Evolutionary conservation across 2,888 invertebrate species (phyloP).

Genomic region (Strigamia maritima): DNA sequence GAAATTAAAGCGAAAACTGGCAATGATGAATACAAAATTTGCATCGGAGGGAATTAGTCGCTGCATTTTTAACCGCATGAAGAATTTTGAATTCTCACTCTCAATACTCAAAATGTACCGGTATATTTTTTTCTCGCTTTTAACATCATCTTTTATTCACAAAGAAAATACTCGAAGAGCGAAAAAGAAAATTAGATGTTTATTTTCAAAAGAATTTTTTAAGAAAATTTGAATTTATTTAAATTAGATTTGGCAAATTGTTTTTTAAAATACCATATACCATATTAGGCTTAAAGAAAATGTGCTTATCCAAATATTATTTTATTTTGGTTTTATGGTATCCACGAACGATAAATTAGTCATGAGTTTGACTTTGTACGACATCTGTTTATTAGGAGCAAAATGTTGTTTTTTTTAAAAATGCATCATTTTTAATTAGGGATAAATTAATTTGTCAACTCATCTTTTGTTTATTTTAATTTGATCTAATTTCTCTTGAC

Average conservation of each 20-base stretch:
- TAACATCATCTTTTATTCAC: constrained; percentile 25
- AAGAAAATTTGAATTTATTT: background rate
- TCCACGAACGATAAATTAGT: no score
- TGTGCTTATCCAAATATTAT: no score
- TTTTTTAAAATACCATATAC: background rate
- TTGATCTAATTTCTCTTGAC: background rate
- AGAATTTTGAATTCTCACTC: background rate
- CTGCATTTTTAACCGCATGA: background rate
- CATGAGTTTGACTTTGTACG: no score
- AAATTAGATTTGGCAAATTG: background rate
- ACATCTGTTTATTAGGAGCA: no score
- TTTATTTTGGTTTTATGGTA: no score
- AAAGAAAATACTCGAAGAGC: background rate
- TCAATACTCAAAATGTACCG: constrained; percentile 18
- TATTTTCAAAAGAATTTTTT: background rate
- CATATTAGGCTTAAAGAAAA: background rate
- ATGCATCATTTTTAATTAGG: background rate
- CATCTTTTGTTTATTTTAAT: background rate
- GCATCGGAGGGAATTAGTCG: background rate
- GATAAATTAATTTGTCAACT: background rate
- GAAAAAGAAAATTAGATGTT: background rate
- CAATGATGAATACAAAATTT: constrained; percentile 20
- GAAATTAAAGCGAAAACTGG: background rate
- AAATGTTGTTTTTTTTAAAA: background rate
- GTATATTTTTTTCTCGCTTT: background rate